These are phyloP conservation scores for Sciurus niger DNA, from an alignment of 2,113 vertebrate genomes.

Conservation along the genomic window DNA sequence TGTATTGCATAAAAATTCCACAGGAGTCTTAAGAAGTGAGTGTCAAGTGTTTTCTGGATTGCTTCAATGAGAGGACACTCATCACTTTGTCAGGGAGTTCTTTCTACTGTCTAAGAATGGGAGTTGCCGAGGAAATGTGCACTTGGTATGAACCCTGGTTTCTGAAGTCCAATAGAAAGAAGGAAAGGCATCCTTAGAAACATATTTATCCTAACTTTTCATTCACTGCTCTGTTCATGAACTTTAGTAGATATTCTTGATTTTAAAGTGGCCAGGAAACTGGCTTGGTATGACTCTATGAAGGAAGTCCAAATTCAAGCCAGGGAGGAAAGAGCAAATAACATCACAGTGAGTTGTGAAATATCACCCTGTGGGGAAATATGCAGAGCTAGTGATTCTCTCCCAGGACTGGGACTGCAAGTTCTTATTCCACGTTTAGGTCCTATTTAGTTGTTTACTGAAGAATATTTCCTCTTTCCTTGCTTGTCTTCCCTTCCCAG, in stretches of 20 bases:
- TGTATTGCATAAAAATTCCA: slow-evolving; percentile 14
- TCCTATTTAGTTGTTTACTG: background rate
- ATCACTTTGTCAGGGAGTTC: background rate
- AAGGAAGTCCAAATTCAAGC: slow-evolving; percentile 45
- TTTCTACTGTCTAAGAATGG: slow-evolving; percentile 1
- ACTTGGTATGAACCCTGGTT: background rate
- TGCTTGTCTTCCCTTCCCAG: background rate
- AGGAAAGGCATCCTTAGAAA: slow-evolving; percentile 11
- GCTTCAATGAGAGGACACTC: background rate
- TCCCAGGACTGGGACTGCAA: background rate
- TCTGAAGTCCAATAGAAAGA: slow-evolving; percentile 17
- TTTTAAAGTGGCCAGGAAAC: slow-evolving; percentile 45
- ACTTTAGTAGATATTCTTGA: background rate
- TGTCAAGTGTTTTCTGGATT: slow-evolving; percentile 20
- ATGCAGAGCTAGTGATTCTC: background rate
- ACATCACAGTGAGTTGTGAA: slow-evolving; percentile 28
- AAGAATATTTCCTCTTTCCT: background rate
- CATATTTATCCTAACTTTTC: background rate
- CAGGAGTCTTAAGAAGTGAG: background rate
- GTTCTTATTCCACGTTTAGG: background rate
- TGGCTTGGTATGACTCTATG: background rate
- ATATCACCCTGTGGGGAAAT: slow-evolving; percentile 5
- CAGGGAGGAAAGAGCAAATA: background rate
- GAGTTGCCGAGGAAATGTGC: background rate
- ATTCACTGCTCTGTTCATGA: background rate